Percentiles rank a stretch among this genome's conserved stretches.
phyloP scores from a whole-genome alignment of 2,888 invertebrate genomes.

The Teleiodes luculella region DNA sequence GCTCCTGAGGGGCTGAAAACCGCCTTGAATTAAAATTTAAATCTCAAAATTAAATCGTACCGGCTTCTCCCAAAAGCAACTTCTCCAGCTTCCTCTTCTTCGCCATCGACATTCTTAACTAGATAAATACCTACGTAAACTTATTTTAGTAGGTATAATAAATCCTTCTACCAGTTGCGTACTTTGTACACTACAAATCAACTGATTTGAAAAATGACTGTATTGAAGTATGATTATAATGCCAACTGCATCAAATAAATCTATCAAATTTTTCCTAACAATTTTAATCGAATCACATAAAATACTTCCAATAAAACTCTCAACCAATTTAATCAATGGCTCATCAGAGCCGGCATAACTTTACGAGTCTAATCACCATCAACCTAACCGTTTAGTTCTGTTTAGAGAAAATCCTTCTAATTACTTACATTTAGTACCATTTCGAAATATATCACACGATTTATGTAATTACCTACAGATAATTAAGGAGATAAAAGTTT shows the following conservation, averaged over 20 bases:
- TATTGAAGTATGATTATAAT: no score
- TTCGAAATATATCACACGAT: neutral
- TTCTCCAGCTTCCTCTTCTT: no score
- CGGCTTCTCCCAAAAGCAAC: no score
- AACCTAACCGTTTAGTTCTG: neutral
- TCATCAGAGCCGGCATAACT: conserved; percentile 6
- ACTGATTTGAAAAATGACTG: no score
- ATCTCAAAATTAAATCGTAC: no score
- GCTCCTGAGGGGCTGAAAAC: no score
- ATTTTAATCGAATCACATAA: neutral
- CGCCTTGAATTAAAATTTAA: no score
- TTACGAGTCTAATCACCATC: neutral
- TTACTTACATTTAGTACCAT: neutral
- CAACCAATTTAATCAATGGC: conserved; percentile 4
- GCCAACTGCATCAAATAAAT: neutral
- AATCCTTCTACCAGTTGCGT: no score
- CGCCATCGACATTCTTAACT: no score
- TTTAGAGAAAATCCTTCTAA: conserved; percentile 1
- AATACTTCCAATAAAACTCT: neutral
- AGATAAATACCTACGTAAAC: no score
- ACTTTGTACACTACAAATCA: no score
- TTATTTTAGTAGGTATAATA: no score
- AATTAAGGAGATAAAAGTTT: neutral
- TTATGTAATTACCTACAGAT: neutral
- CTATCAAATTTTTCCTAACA: neutral